Evolutionary conservation across 2,888 invertebrate genomes (phyloP), one percentile per base, ranked within the genome.

Genomic region (Ormyrus nitidulus): DNA sequence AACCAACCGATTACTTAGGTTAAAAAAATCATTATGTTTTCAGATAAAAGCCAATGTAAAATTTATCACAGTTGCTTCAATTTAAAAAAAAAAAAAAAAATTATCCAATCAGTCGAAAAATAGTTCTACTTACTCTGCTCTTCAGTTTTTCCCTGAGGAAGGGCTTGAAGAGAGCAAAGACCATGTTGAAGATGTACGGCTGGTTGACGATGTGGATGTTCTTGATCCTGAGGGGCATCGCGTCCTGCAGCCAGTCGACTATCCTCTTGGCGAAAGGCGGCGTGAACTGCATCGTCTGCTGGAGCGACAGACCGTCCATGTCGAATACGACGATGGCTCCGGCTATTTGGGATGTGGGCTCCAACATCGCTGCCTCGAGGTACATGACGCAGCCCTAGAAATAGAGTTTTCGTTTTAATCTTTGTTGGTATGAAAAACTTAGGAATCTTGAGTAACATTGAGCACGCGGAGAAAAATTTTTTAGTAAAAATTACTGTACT

Each of bases 191-290:
- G 83, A 97, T 93, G 88, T 94, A 95, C 0, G 98, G 97, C 90
- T 98, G 97, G 91, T 98, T 97, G 61, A 98, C 92, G 72, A 97
- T 94, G 91, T 97, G 97, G 62, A 98, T 93, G 46, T 95, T 96
- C 91, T 97, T 98, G 79, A 98, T 92, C 83, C 98, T 93, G 62
- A 96, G 92, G 0, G 98, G 97, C 80, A 98, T 94, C 78, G 95
- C 94, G 87, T 98, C 97, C 94, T 97, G 92, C 46, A 96, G 91
- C 95, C 95, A 96, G 86, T 96, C 96, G 5, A 97, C 95, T 84
- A 96, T 95, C 86, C 95, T 93, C 90, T 95, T 96, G 51, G 96
- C 96, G 87, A 96, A 96, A 6, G 94, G 93, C 2, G 96, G 96
- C 6, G 96, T 96, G 90, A 96, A 96, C 90, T 96, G 96, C 93